phyloP scores from a whole-genome alignment of 2,888 invertebrate genomes.

The Drosophila ezoana region DNA sequence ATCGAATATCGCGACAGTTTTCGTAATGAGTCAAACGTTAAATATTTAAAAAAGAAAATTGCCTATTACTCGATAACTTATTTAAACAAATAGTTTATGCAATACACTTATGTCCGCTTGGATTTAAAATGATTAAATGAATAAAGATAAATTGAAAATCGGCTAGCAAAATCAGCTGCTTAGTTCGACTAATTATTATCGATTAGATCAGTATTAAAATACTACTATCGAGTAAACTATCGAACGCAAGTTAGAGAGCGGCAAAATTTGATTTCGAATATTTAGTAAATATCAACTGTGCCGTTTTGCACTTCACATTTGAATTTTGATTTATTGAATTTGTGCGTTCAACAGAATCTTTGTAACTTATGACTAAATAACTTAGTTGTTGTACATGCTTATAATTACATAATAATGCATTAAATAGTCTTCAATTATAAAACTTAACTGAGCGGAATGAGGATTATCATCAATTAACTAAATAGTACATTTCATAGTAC shows the following conservation, averaged over 20 bases:
- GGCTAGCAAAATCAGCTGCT: not conserved
- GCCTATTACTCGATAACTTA: not conserved
- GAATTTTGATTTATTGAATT: constrained; percentile 52
- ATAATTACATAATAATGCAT: constrained; percentile 70
- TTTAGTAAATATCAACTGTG: not conserved
- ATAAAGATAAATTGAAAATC: no score
- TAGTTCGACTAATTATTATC: not conserved
- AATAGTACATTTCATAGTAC: constrained; percentile 25
- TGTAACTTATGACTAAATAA: constrained; percentile 70
- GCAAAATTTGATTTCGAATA: not conserved
- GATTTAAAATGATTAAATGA: not conserved
- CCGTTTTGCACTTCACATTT: constrained; percentile 14
- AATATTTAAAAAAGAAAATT: not conserved
- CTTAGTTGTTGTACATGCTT: constrained; percentile 68
- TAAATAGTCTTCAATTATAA: constrained; percentile 53
- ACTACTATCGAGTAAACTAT: not conserved
- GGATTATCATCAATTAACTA: constrained; percentile 38
- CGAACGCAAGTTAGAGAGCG: not conserved
- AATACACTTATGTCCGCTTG: no score
- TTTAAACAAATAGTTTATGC: not conserved
- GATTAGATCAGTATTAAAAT: not conserved
- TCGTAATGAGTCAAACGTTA: not conserved
- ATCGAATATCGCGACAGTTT: not conserved
- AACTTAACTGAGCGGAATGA: constrained; percentile 67
- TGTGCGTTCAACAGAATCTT: constrained; percentile 70